phyloP scores from a whole-genome alignment of 2,888 invertebrate genomes.

The Osmoderma eremita region DNA sequence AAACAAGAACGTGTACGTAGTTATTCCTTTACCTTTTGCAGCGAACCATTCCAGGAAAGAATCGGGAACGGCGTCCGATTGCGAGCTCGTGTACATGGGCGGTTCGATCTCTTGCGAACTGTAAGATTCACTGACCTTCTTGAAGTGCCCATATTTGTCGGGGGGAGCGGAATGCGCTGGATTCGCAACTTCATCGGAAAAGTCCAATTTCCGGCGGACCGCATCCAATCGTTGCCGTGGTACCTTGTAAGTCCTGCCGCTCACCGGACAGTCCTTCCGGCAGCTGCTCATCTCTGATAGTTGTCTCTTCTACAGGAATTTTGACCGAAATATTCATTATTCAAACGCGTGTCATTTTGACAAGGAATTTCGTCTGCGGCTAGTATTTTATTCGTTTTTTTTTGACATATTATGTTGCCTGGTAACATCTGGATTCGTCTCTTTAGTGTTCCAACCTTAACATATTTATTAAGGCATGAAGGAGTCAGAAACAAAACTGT shows the following conservation, averaged over 20 bases:
- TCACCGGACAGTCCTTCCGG: conserved; percentile 6
- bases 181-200: not conserved
- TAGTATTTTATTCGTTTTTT: not conserved
- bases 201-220: conserved; percentile 15
- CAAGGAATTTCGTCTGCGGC: not conserved
- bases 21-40: conserved; percentile 4
- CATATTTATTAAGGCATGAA: no score
- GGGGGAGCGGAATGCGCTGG: not conserved
- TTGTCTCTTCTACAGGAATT: conserved; percentile 27
- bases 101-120: conserved; percentile 15
- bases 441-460: no score
- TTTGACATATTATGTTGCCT: conserved; percentile 9
- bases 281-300: conserved; percentile 20
- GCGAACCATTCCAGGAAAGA: conserved; percentile 14
- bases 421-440: conserved; percentile 2
- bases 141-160: conserved; percentile 21
- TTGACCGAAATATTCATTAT: conserved; percentile 23
- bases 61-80: conserved; percentile 21
- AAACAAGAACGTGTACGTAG: not conserved
- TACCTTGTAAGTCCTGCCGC: not conserved
- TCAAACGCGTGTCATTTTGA: conserved; percentile 27
- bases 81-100: conserved; percentile 15
- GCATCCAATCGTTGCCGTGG: conserved; percentile 10
- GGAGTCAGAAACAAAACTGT: no score
- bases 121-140: conserved; percentile 17